These are phyloP conservation scores for Cossypha heuglini DNA, from an alignment of 2,797 vertebrate genomes.

Conservation along the genomic window DNA sequence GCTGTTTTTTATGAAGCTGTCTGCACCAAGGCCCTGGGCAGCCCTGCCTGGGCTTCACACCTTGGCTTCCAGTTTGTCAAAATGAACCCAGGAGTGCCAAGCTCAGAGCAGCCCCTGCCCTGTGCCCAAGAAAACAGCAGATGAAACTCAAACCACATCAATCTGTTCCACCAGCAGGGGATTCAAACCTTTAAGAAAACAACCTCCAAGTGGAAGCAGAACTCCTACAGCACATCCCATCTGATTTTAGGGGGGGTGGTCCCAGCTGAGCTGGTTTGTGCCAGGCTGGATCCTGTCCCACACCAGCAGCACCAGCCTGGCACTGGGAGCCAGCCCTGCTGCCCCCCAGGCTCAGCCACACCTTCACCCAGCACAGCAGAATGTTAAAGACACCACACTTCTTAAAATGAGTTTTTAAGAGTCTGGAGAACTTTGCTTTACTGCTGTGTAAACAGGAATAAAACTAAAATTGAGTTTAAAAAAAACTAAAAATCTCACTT, in stretches of 20 bases:
- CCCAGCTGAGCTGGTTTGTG: not conserved
- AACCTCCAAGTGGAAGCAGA: not conserved
- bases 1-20: fast-evolving
- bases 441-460: not conserved
- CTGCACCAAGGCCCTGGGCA: not conserved
- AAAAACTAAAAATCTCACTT: not conserved
- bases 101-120: not conserved
- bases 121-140: not conserved
- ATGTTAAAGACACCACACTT: fast-evolving
- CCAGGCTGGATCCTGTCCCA: not conserved
- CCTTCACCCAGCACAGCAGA: not conserved
- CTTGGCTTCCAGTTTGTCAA: not conserved
- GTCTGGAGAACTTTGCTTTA: not conserved
- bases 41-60: not conserved
- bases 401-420: not conserved
- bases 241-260: fast-evolving
- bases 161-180: fast-evolving
- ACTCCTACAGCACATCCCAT: fast-evolving
- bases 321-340: not conserved
- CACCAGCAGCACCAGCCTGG: not conserved
- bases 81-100: fast-evolving
- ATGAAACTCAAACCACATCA: not conserved
- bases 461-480: not conserved
- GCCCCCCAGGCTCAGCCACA: not conserved
- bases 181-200: not conserved